These are phyloP conservation scores for Streblospio benedicti DNA, from an alignment of 1,140 invertebrate genomes.

Conservation along the genomic window DNA sequence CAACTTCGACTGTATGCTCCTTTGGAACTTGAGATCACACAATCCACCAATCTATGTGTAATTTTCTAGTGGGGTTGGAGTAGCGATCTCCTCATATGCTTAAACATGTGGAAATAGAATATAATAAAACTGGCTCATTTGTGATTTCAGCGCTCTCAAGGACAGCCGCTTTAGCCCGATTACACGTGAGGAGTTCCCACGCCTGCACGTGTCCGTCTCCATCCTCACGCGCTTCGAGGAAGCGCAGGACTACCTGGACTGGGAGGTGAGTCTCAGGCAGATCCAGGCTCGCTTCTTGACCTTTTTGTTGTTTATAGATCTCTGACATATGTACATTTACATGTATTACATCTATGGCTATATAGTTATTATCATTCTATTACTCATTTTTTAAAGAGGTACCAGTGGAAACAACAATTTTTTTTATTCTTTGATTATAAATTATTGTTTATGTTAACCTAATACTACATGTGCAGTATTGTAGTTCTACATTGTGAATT, in stretches of 20 bases:
- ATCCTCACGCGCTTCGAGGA: slow-evolving; percentile 93
- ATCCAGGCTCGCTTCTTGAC: background rate
- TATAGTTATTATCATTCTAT: background rate
- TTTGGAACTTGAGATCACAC: too few species aligned
- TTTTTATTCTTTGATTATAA: too few species aligned
- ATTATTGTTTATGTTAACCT: too few species aligned
- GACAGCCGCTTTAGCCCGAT: slow-evolving; percentile 96
- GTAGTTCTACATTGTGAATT: too few species aligned
- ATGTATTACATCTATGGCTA: too few species aligned
- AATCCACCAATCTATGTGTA: too few species aligned
- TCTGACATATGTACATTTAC: background rate
- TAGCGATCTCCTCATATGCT: too few species aligned
- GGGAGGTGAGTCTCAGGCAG: slow-evolving; percentile 65
- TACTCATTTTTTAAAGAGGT: background rate
- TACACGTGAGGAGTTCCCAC: slow-evolving; percentile 80
- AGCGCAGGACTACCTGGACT: slow-evolving; percentile 87
- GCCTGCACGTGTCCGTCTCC: slow-evolving; percentile 88
- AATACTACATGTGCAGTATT: too few species aligned
- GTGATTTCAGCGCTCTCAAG: slow-evolving; percentile 75
- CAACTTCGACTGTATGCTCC: too few species aligned
- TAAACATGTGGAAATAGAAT: too few species aligned
- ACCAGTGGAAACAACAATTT: background rate
- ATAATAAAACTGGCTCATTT: background rate
- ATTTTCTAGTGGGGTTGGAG: too few species aligned
- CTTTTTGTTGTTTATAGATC: background rate